These are phyloP conservation scores for Digitonthophagus gazella DNA, from an alignment of 2,888 invertebrate genomes.

Conservation along the genomic window DNA sequence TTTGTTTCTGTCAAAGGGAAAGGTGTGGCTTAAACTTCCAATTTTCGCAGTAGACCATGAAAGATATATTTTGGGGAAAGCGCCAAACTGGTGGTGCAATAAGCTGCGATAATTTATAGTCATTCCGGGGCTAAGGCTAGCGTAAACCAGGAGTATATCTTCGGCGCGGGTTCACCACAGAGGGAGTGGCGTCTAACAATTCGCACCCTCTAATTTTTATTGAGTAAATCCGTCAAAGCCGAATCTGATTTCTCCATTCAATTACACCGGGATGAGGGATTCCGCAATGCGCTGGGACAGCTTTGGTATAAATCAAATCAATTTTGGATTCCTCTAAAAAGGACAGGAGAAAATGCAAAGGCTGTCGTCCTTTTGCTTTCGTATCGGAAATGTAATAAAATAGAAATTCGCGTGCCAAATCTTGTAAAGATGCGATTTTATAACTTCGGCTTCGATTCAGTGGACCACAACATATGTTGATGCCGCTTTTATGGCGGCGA, in stretches of 20 bases:
- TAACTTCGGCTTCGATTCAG: conserved; percentile 4
- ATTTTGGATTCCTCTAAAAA: conserved; percentile 8
- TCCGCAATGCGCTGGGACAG: conserved; percentile 6
- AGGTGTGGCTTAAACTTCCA: conserved; percentile 6
- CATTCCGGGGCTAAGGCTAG: conserved; percentile 30
- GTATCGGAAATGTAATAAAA: conserved; percentile 16
- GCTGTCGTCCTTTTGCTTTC: conserved; percentile 6
- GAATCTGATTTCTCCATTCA: conserved; percentile 16
- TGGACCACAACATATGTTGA: conserved; percentile 12
- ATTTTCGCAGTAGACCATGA: conserved; percentile 12
- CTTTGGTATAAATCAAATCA: conserved; percentile 12
- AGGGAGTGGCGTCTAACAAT: conserved; percentile 4
- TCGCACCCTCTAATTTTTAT: conserved; percentile 17
- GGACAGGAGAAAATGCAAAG: not conserved
- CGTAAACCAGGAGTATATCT: conserved; percentile 31
- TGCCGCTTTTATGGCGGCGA: not conserved
- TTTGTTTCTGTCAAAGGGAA: not conserved
- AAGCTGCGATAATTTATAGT: conserved; percentile 33
- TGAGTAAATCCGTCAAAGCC: conserved; percentile 12
- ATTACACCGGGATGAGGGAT: conserved; percentile 12
- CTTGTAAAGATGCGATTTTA: conserved; percentile 15
- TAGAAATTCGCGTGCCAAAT: conserved; percentile 10
- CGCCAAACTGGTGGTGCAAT: conserved; percentile 31
- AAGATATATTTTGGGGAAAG: conserved; percentile 9
- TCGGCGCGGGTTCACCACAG: conserved; percentile 1